Evolutionary conservation across 2,888 invertebrate species (phyloP), one percentile per base, ranked within the genome.

Genomic region (Drosophila merina): DNA sequence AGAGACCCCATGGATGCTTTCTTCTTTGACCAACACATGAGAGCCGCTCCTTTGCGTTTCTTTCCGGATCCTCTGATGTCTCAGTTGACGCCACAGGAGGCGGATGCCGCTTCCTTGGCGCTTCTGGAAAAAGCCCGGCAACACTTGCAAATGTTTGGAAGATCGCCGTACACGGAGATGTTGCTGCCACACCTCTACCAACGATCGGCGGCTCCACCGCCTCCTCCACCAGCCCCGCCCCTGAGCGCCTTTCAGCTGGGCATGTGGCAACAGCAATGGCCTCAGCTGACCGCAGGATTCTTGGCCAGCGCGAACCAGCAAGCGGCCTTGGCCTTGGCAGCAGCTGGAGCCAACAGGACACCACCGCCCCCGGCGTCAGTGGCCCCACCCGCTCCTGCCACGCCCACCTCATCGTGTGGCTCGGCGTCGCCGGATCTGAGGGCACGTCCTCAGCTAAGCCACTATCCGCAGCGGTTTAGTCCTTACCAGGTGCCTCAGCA

Each of bases 241-340:
- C 76, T 92, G 42, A 90, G 90, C 75, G 92, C 92, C 52, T 88
- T 92, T 54, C 92, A 92, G 75, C 83, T 92, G 42, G 92, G 92
- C 57, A 89, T 92, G 79, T 92, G 92, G 92, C 92, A 92, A 69
- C 92, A 92, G 36, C 92, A 92, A 73, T 92, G 92, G 92, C 92
- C 92, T 0, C 92, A 92, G 66, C 60, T 92, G n/a, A 91, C 92
- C 4, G 92, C 92, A 12, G 92, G 92, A 25, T 92, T 92, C 64
- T 66, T 92, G 59, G 91, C 91, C 57, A 91, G 89, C 63, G 90
- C 91, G 72, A 91, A 91, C 81, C 90, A 90, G 58, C 90, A 90
- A 58, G 90, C 91, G 0, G 90, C 89, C 0, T 85, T 89, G n/a
- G 90, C 89, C 7, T 88, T 89, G 7, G 89, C 89, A 3, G 90